A percentile compares a stretch with the other conserved stretches of the same genome.
These are phyloP conservation scores for Boulengeromyrus knoepffleri DNA, from an alignment of 2,113 vertebrate genomes.

Conservation along the genomic window DNA sequence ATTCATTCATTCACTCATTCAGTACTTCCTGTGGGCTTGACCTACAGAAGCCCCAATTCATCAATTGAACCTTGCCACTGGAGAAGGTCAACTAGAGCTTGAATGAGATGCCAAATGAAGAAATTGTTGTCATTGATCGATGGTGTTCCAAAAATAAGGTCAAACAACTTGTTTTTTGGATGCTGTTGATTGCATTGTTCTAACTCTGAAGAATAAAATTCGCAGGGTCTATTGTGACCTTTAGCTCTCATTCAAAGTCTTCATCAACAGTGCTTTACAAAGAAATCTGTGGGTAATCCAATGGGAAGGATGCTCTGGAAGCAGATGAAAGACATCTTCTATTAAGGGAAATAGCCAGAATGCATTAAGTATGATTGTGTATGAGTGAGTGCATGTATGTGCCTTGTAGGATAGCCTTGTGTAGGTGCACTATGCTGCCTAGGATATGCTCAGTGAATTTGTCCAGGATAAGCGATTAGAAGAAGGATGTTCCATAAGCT, in stretches of 20 bases:
- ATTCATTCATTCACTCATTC: background rate
- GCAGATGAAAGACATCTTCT: background rate
- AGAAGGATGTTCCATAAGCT: background rate
- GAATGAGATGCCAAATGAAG: background rate
- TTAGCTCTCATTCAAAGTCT: background rate
- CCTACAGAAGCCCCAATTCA: background rate
- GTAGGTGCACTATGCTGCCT: background rate
- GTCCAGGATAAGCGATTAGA: background rate
- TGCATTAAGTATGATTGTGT: background rate
- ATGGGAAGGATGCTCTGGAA: background rate
- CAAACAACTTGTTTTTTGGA: background rate
- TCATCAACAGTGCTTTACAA: background rate
- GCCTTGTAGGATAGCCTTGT: background rate
- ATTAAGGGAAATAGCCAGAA: background rate
- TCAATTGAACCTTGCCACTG: background rate
- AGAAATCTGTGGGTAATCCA: background rate
- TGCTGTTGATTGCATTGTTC: background rate
- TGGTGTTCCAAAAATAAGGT: background rate
- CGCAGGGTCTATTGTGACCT: background rate
- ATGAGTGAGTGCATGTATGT: background rate
- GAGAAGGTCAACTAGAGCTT: background rate
- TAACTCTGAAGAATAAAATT: background rate
- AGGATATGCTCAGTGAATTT: background rate
- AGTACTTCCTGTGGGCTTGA: background rate
- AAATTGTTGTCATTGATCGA: background rate